Evolutionary conservation across 92 coral and sea anemone genomes (phyloP), one percentile per base, ranked within the genome.

Genomic region (Epizoanthus ramosus): DNA sequence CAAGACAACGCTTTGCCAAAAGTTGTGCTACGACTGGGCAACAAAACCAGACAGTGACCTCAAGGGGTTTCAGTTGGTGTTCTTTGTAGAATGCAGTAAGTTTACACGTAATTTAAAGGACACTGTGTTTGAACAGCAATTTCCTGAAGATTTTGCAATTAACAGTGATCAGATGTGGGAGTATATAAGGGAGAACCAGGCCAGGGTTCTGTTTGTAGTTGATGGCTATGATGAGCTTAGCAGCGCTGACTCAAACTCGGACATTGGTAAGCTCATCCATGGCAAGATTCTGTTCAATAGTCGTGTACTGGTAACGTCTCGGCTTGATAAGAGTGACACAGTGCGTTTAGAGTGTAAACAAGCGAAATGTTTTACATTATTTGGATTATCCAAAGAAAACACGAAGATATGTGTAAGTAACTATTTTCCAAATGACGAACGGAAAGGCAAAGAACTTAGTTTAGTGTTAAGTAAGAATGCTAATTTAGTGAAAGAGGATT

Each of bases 161-260:
- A 58, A 22, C 64, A 58, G 64, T 6, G 19, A 58, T 58, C 22
- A 15, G n/a, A 58, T 58, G 24, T 58, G 64, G 64, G 21, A 58
- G 22, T 58, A 14, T 58, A 23, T 58, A 58, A 58, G 21, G 24
- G 6, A 58, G 64, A 58, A 58, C 22, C 8, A 58, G 64, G 24
- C 24, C 4, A 0, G 6, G 19, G 22, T 58, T 58, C 8, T 58
- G 22, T 58, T 58, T 58, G 0, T 58, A 58, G 64, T 58, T 58
- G 64, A 58, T 58, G 24, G 64, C 24, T 58, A 58, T 58, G 64
- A 58, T 17, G 64, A 58, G 64, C 64, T 58, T 15, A 58, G 64
- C 64, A 17, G 0, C 18, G 64, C 64, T 58, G 64, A 58, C n/a
- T 7, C 64, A 18, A 6, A 58, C n/a, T 58, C 64, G 8, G 64